These are phyloP conservation scores for Botia kubotai DNA, from an alignment of 2,797 vertebrate species.

Conservation along the genomic window DNA sequence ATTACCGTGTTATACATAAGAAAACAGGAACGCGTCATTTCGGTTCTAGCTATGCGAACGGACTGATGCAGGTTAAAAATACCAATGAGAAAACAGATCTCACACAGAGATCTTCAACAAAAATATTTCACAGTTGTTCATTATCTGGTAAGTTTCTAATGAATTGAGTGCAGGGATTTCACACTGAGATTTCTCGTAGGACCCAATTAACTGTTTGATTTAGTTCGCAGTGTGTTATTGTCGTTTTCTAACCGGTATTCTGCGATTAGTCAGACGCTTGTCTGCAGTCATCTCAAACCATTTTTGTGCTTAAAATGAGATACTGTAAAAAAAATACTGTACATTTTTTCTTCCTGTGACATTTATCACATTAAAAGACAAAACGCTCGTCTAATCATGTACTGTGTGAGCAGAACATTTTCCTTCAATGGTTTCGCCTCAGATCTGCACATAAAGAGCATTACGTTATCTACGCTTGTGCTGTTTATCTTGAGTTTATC, in stretches of 20 bases:
- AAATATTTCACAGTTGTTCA: constrained; percentile 69
- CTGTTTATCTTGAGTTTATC: not conserved
- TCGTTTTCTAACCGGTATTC: constrained; percentile 58
- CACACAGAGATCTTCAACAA: constrained; percentile 24
- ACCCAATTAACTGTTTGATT: constrained; percentile 74
- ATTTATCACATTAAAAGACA: no score
- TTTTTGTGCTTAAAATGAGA: no score
- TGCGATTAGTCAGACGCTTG: constrained; percentile 64
- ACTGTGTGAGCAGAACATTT: not conserved
- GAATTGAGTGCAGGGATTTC: constrained; percentile 72
- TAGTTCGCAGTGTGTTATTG: constrained; percentile 59
- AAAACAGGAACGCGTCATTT: no score
- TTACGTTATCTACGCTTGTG: not conserved
- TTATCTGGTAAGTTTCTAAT: constrained; percentile 77
- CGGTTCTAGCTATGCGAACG: no score
- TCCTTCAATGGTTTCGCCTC: not conserved
- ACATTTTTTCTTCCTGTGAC: no score
- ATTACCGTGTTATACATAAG: no score
- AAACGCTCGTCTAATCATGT: no score
- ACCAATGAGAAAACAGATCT: not conserved
- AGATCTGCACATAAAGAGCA: not conserved
- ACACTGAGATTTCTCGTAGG: constrained; percentile 75
- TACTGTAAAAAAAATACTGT: no score
- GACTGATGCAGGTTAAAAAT: no score
- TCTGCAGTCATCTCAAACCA: constrained; percentile 29